A percentile compares a stretch with the other conserved stretches of the same genome.
Conservation (phyloP, 92 coral and sea anemone genomes). For the Epizoanthus illoricatus region DNA sequence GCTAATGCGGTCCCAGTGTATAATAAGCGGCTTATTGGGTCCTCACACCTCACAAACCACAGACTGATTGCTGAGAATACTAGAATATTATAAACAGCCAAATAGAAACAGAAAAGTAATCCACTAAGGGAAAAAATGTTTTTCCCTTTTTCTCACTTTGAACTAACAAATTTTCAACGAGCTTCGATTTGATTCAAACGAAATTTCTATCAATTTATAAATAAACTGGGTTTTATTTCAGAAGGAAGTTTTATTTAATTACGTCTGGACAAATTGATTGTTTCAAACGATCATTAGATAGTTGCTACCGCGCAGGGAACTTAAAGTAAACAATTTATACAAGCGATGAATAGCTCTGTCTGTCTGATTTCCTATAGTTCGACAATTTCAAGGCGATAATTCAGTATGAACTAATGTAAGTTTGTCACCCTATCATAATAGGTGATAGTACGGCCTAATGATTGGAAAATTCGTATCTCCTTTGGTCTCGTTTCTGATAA, state of each 20-base stretch:
- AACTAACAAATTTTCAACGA: neutral
- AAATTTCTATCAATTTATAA: neutral
- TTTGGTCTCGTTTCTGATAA: too few species aligned
- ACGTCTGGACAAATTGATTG: neutral
- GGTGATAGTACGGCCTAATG: too few species aligned
- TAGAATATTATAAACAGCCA: neutral
- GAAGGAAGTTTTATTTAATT: neutral
- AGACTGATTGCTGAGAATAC: constrained; percentile 5
- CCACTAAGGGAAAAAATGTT: too few species aligned
- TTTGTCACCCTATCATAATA: neutral
- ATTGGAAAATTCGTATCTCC: too few species aligned
- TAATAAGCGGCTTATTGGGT: constrained; percentile 1
- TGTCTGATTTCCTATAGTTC: neutral
- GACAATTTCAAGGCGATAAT: neutral
- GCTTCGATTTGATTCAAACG: neutral
- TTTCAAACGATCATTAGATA: neutral
- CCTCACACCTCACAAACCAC: constrained; percentile 2
- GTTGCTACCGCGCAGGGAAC: neutral
- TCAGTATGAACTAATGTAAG: neutral
- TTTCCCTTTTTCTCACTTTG: neutral
- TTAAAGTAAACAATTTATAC: neutral
- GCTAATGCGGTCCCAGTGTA: neutral
- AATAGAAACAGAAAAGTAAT: neutral
- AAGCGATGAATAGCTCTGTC: neutral
- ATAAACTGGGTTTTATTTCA: neutral